Conservation (phyloP, 2,797 vertebrate species). For the Naso thynnoides region DNA sequence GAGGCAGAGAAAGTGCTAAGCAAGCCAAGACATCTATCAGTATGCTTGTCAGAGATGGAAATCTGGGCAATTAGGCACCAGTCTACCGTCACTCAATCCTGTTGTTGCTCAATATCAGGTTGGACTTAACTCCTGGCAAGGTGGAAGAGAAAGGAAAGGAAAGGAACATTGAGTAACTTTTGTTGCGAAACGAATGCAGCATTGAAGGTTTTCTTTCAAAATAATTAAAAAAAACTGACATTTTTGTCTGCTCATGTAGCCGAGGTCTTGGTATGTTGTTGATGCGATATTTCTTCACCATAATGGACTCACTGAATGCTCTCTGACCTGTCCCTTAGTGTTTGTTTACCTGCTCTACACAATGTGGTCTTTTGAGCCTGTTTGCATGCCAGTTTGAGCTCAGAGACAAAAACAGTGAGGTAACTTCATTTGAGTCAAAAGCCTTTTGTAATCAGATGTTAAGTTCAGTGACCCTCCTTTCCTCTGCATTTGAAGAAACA, state of each 20-base stretch:
- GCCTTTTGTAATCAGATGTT: not conserved
- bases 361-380: not conserved
- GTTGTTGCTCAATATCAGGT: constrained; percentile 34
- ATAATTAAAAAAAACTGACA: not conserved
- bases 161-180: not conserved
- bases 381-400: not conserved
- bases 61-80: constrained; percentile 51
- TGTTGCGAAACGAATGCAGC: not conserved
- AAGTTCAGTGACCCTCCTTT: not conserved
- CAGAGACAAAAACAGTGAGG: not conserved
- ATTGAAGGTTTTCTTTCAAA: not conserved
- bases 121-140: constrained; percentile 6
- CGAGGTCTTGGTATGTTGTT: not conserved
- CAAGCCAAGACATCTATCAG: constrained; percentile 43
- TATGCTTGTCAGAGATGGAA: constrained; percentile 38
- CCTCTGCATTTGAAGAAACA: not conserved
- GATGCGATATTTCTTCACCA: not conserved
- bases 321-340: not conserved
- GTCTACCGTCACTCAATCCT: constrained; percentile 24
- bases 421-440: not conserved
- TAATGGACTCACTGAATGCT: too few relatives aligned
- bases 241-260: not conserved
- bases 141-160: constrained; percentile 6
- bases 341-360: not conserved
- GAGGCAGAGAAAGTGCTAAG: constrained; percentile 33